Base-by-base conservation (phyloP, 92 coral and sea anemone genomes). In the Bergia sp. region DNA sequence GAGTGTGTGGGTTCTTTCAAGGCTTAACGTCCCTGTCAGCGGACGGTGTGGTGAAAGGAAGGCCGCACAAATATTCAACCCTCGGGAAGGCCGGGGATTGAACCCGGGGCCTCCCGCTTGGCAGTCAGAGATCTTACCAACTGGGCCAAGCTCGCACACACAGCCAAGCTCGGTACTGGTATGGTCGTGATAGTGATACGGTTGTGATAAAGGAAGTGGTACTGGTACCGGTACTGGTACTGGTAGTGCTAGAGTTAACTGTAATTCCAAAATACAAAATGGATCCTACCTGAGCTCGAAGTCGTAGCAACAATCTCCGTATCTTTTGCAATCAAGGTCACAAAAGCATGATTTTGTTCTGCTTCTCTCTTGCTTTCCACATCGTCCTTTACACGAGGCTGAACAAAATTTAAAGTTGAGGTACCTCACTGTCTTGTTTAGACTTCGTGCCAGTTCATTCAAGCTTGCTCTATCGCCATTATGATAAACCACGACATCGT, bases 281-380 rank as follows among this genome's bases (percentile, higher is more conserved):
- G 37, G n/a, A 39, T 41, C 76, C 7, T 73, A 73, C 77, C 77
- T 73, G 39, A 73, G n/a, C 8, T 76, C 37, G 45, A 8, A 76
- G 20, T 76, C 47, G 80, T 41, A 76, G 80, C 80, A 76, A 39
- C 80, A 76, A 41, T 41, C 47, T 12, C 80, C 47, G 36, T 18
- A 76, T 2, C 5, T 8, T 39, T 76, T 21, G 42, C 77, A 73
- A 10, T 73, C 77, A 42, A 11, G 39, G 77, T 73, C 77, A 20
- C 77, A 73, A 73, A 2, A 73, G 37, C 77, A 73, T 10, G 16
- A 16, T 9, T 5, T 21, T 1, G 1, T 0, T 0, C 0, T 0
- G 4, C 18, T 8, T 73, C 77, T 73, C 4, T 73, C 77, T 16
- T 73, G 18, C 42, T 73, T 73, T 4, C 42, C 77, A 29, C 77